Evolutionary conservation across 2,113 vertebrate genomes (phyloP).

Genomic region (Cyphomyrus plagiostoma): DNA sequence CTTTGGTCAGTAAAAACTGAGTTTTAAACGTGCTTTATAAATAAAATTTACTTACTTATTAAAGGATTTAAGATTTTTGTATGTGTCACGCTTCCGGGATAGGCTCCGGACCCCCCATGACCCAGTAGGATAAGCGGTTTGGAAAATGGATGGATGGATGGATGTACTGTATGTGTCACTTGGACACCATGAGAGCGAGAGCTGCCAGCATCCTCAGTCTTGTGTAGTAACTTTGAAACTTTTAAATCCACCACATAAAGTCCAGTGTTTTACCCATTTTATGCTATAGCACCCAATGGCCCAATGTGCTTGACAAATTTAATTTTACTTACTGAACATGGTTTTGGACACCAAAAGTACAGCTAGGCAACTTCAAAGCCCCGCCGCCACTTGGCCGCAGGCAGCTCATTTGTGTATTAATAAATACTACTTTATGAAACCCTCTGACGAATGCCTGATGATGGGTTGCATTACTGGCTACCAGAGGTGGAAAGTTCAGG

Average conservation of each 20-base stretch:
- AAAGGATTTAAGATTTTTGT: neutral
- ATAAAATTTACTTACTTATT: neutral
- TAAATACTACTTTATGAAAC: neutral
- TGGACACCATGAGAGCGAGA: neutral
- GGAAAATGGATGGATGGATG: too few species aligned
- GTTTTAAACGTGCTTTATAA: too few species aligned
- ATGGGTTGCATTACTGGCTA: neutral
- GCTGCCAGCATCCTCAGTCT: neutral
- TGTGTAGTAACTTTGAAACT: neutral
- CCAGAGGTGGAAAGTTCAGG: neutral
- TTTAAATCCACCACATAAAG: neutral
- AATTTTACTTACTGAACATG: neutral
- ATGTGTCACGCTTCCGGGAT: too few species aligned
- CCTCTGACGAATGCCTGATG: neutral
- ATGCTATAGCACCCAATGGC: too few species aligned
- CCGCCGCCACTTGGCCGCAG: neutral
- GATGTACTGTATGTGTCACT: neutral
- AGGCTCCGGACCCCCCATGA: too few species aligned
- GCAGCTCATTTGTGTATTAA: slow-evolving; percentile 8
- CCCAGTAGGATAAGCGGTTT: too few species aligned
- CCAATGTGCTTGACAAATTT: neutral
- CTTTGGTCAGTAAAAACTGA: too few species aligned
- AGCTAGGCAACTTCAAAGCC: neutral
- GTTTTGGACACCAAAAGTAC: neutral
- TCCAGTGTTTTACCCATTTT: neutral